Evolutionary conservation across 2,113 vertebrate genomes (phyloP), one percentile per base, ranked within the genome.

Genomic region (Pachyramphus minor): DNA sequence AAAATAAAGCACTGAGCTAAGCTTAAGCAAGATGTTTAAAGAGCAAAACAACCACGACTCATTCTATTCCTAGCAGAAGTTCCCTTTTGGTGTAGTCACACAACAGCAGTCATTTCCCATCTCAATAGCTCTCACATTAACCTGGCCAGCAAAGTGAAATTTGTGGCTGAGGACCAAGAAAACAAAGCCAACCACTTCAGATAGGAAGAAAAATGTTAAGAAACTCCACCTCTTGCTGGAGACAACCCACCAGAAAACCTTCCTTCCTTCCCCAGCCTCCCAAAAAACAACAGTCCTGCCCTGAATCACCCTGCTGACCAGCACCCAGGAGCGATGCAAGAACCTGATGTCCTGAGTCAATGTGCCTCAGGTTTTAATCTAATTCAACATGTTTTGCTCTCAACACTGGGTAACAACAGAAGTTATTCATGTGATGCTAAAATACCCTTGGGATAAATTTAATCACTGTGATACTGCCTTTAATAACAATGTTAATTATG

Each of bases 401-500:
- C 71, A 91, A 88, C 31, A 6, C 47, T 45, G 79, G 35, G 3
- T 9, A 88, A n/a, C 56, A 62, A 91, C 59, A 59, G 8, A 68
- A 79, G 87, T 39, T 45, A 84, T 47, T 62, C 31, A 37, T 0
- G 2, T 21, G 67, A 66, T 69, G 44, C 60, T 81, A 60, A 89
- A 93, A 85, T 39, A 45, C 73, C 87, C 74, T 19, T 0, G 59
- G 89, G 94, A 88, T 81, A 87, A 81, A 79, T 87, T 82, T 80
- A 96, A 91, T 87, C 83, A 28, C 80, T 17, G 69, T 5, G 56
- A 11, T 49, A 25, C 21, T 79, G 79, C 83, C 73, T 94, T 94
- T 90, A 95, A 85, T 89, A 97, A 91, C 59, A 6, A 68, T 2
- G 56, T 91, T 88, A 91, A 95, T 97, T 87, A 90, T 21, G 76